phyloP scores from a whole-genome alignment of 2,113 vertebrate genomes.

The Bombycilla garrulus region DNA sequence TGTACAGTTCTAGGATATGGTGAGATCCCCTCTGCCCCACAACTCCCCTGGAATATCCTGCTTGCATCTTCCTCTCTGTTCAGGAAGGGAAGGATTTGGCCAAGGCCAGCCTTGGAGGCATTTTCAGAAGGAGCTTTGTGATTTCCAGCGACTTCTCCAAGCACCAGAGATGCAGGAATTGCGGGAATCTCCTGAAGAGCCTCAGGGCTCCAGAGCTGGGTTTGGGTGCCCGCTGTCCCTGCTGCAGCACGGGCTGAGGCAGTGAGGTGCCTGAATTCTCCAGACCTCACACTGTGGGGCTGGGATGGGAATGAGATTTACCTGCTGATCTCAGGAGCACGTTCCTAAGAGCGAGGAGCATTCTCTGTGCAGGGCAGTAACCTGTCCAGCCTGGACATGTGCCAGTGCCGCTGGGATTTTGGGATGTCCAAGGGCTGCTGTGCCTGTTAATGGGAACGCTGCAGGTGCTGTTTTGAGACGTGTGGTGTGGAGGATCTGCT shows the following conservation, averaged over 20 bases:
- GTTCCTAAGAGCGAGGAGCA: accelerated
- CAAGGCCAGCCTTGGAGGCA: neutral
- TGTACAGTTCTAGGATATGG: neutral
- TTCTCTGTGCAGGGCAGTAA: neutral
- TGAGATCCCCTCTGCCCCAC: neutral
- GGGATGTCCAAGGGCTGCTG: neutral
- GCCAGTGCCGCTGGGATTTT: neutral
- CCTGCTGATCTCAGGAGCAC: neutral
- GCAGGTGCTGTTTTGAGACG: neutral
- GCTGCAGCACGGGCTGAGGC: neutral
- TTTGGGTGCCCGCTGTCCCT: neutral
- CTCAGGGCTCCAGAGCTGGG: neutral
- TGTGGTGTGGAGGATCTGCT: neutral
- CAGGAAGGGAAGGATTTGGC: neutral
- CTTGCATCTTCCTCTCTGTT: neutral
- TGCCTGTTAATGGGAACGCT: neutral
- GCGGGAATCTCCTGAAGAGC: neutral
- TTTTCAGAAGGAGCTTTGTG: neutral
- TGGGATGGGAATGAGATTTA: neutral
- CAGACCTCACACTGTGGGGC: neutral
- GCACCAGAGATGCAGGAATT: neutral
- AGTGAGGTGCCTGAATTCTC: neutral
- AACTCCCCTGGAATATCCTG: neutral
- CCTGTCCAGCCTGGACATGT: neutral
- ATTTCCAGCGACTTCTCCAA: neutral